Conservation (phyloP, 2,888 invertebrate species). For the Leistus spinibarbis region DNA sequence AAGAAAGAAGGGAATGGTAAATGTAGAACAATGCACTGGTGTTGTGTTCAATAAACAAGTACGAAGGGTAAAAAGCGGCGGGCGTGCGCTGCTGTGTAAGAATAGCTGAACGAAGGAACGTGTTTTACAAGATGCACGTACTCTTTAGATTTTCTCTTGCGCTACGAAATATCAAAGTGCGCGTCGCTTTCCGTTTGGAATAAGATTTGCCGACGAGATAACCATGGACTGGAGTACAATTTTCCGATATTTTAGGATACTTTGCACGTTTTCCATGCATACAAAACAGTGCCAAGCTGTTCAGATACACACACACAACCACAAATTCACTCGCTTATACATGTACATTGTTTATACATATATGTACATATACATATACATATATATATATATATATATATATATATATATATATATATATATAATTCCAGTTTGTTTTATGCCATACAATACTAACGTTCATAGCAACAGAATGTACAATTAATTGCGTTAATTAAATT, state of each 20-base stretch:
- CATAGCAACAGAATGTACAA: no score
- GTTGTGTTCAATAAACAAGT: background rate
- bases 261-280: constrained; percentile 36
- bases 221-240: constrained; percentile 7
- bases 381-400: no score
- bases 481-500: no score
- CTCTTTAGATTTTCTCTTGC: background rate
- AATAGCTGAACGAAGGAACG: constrained; percentile 1
- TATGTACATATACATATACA: no score
- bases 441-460: no score
- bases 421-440: no score
- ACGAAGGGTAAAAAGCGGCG: background rate
- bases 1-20: no score
- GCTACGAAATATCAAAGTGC: background rate
- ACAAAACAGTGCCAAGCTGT: no score
- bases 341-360: background rate
- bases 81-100: background rate
- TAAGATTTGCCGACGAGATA: constrained; percentile 10
- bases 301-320: background rate
- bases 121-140: constrained; percentile 3
- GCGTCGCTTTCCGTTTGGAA: constrained; percentile 1
- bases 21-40: no score
- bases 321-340: background rate
- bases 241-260: constrained; percentile 32
- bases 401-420: no score